These are phyloP conservation scores for Lates japonicus DNA, from an alignment of 2,797 vertebrate genomes.

Conservation along the genomic window DNA sequence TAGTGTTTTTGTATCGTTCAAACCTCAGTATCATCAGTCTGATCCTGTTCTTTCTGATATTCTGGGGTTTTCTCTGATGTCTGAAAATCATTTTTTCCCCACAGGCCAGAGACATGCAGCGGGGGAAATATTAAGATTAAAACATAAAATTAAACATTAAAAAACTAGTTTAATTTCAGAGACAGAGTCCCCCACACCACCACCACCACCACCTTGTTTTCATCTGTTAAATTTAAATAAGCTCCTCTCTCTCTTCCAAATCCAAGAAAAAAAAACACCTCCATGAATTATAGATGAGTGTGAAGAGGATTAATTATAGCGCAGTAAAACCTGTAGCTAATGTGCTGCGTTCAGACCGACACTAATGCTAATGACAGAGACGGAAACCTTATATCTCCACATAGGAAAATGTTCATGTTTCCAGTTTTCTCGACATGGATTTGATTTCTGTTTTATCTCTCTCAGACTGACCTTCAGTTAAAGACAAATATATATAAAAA, in stretches of 20 bases:
- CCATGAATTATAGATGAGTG: conserved; percentile 71
- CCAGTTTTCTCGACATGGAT: conserved; percentile 12
- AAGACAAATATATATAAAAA: not conserved
- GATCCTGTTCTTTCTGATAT: not conserved
- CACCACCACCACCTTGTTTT: conserved; percentile 30
- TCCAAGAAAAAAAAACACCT: conserved; percentile 54
- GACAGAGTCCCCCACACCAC: not conserved
- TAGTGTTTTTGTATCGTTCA: conserved; percentile 14
- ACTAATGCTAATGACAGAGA: conserved; percentile 75
- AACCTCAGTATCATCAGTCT: not conserved
- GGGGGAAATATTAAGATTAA: conserved; percentile 23
- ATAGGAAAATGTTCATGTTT: not conserved
- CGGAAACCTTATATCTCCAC: conserved; percentile 37
- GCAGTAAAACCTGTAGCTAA: conserved; percentile 71
- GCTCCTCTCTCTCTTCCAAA: conserved; percentile 50
- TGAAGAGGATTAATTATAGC: conserved; percentile 78
- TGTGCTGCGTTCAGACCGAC: conserved; percentile 64
- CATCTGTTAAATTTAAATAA: conserved; percentile 60
- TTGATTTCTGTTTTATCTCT: conserved; percentile 14
- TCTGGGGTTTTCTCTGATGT: not conserved
- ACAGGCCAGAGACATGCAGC: not conserved
- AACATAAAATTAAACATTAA: conserved; percentile 38
- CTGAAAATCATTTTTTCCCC: not conserved
- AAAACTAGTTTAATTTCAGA: conserved; percentile 43
- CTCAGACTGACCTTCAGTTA: conserved; percentile 18